Base-by-base conservation (phyloP, 2,888 invertebrate species). In the Drosophila villosipedis region DNA sequence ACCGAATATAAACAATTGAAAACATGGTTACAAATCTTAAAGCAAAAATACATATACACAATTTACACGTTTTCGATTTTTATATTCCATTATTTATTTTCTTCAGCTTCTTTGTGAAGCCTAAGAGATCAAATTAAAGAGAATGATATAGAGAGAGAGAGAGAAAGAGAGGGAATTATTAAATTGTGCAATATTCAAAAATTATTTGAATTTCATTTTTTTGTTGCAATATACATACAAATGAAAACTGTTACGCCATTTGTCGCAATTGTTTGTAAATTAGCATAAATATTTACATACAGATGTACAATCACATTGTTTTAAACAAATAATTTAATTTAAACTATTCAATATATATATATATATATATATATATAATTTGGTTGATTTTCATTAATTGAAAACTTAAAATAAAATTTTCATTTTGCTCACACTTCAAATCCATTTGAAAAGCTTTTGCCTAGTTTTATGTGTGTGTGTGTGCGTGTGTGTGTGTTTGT, bases 271-370 rank as follows among this genome's bases (percentile, higher is more conserved):
- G 76, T 69, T 74, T 69, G 75, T 76, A 75, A 79, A 75, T 67
- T 80, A 80, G 77, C 68, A 50, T 74, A 74, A 79, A 62, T 78
- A 78, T 41, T 58, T 72, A 77, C 53, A 69, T 43, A 61, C 55
- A 55, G 76, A 71, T 82, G 72, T 82, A 84, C 88, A 83, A 88
- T 83, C 89, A 83, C 72, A 68, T 82, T 82, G 80, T 79, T 79
- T 79, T 31, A 79, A 74, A 80, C 80, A 68, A 73, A 59, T 55
- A 78, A 76, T 73, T 73, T 69, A 79, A 69, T 72, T 66, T 9
- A 4, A 16, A 14, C 7, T 4, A 14, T n/a, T 9, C 19, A 39
- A 19, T 22, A 58, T 31, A 39, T 22, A 9, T n/a, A 35, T 53
- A 58, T 31, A 39, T 14, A 22, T 74, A 69, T 71, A 66, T 53